Evolutionary conservation across 2,797 vertebrate genomes (phyloP).

Genomic region (Mus spretus): DNA sequence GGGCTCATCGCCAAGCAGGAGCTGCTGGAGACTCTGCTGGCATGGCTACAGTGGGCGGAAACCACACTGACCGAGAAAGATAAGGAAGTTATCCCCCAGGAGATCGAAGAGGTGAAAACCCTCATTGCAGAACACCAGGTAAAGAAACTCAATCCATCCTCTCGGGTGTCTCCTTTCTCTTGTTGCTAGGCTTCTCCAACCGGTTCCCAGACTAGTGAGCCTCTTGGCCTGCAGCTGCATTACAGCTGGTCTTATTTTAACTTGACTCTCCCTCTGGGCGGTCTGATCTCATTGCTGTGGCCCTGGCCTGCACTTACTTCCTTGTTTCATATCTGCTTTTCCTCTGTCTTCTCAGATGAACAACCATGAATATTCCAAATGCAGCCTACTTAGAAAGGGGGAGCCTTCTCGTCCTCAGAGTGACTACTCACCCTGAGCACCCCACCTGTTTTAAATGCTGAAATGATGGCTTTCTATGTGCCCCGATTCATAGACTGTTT

Average conservation of each 20-base stretch:
- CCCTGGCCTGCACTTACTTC: neutral
- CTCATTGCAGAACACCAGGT: slow-evolving; percentile 99
- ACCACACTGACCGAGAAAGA: slow-evolving; percentile 95
- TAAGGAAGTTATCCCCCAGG: slow-evolving; percentile 95
- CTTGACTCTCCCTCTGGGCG: neutral
- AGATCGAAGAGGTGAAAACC: slow-evolving; percentile 96
- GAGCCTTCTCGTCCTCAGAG: neutral
- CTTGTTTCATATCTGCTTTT: neutral
- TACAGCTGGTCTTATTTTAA: neutral
- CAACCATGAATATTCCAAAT: neutral
- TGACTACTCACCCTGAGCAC: neutral
- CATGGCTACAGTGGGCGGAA: slow-evolving; percentile 98
- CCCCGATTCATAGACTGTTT: neutral
- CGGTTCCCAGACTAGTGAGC: neutral
- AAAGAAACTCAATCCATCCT: neutral
- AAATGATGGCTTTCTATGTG: neutral
- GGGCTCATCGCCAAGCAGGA: slow-evolving; percentile 95
- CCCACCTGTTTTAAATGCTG: neutral
- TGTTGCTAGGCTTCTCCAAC: neutral
- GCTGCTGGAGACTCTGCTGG: slow-evolving; percentile 95
- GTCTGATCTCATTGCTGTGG: neutral
- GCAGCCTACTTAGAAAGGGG: neutral
- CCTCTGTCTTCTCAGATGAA: neutral
- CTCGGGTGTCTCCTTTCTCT: neutral
- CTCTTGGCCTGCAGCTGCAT: neutral